Percentiles rank a stretch among this genome's conserved stretches.
Evolutionary conservation across 1,140 invertebrate genomes (phyloP).

Genomic region (Pseudoatta argentina): DNA sequence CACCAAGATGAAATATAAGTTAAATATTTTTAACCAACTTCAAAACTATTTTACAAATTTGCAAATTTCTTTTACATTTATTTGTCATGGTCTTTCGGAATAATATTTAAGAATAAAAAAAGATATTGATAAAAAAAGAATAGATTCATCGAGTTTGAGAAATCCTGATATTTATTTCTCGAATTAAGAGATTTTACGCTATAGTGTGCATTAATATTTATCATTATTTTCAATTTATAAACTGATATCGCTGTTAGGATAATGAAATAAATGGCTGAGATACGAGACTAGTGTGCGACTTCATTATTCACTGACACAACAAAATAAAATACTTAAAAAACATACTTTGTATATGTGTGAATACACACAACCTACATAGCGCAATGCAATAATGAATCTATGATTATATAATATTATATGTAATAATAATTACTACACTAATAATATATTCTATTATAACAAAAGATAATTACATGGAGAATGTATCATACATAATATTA

Average conservation of each 20-base stretch:
- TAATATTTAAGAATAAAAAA: not conserved
- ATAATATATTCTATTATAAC: not conserved
- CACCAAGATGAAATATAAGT: not conserved
- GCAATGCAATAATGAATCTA: not conserved
- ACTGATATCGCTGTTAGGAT: not conserved
- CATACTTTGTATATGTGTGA: not conserved
- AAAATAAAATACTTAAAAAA: slow-evolving; percentile 31
- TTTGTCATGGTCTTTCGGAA: not conserved
- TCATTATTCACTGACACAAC: slow-evolving; percentile 25
- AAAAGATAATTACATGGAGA: slow-evolving; percentile 3
- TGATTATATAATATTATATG: slow-evolving; percentile 25
- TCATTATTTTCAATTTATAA: slow-evolving; percentile 23
- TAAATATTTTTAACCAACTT: slow-evolving; percentile 5
- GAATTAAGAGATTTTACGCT: not conserved
- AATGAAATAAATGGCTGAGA: slow-evolving; percentile 29
- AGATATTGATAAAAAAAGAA: not conserved
- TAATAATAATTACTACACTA: not conserved
- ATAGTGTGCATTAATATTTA: not conserved
- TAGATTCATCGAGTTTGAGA: not conserved
- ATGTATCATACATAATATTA: not conserved
- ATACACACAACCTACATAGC: not conserved
- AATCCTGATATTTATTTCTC: slow-evolving; percentile 10
- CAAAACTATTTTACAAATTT: not conserved
- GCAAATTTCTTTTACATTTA: not conserved
- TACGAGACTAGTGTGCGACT: slow-evolving; percentile 43